Percentiles rank a stretch among this genome's conserved stretches.
These are phyloP conservation scores for Eledone cirrhosa DNA, from an alignment of 2,888 invertebrate species.

Conservation along the genomic window DNA sequence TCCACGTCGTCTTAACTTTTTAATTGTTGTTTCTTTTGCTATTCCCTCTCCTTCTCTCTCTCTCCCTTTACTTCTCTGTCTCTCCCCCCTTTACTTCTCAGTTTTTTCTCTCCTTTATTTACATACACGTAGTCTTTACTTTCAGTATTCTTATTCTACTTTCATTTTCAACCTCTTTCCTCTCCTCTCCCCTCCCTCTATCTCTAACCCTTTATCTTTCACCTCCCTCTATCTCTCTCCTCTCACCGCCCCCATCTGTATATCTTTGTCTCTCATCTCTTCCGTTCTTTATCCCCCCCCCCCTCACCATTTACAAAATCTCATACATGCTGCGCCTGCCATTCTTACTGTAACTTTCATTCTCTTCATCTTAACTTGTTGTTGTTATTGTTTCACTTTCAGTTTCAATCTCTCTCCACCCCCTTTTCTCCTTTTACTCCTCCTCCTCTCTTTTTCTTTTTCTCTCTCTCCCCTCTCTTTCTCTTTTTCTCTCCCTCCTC, in stretches of 20 bases:
- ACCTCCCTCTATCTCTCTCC: background rate
- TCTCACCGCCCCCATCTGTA: background rate
- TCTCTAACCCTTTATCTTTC: background rate
- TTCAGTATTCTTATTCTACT: too few species aligned
- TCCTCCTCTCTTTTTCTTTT: background rate
- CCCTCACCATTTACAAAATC: background rate
- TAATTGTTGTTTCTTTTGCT: background rate
- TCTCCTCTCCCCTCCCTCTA: background rate
- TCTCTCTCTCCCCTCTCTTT: background rate
- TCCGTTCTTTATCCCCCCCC: background rate
- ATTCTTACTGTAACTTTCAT: background rate
- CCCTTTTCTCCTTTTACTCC: background rate
- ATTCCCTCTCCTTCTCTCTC: background rate
- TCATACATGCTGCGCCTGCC: background rate
- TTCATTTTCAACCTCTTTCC: too few species aligned
- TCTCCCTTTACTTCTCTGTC: accelerated
- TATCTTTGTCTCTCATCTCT: background rate
- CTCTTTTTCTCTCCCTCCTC: background rate
- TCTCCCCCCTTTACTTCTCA: background rate
- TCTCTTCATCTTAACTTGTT: background rate
- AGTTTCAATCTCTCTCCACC: background rate
- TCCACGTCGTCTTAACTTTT: background rate
- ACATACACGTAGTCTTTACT: too few species aligned
- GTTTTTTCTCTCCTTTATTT: background rate
- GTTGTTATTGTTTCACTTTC: background rate